A percentile compares a stretch with the other conserved stretches of the same genome.
phyloP scores from a whole-genome alignment of 2,797 vertebrate species.

The Momotus momota region DNA sequence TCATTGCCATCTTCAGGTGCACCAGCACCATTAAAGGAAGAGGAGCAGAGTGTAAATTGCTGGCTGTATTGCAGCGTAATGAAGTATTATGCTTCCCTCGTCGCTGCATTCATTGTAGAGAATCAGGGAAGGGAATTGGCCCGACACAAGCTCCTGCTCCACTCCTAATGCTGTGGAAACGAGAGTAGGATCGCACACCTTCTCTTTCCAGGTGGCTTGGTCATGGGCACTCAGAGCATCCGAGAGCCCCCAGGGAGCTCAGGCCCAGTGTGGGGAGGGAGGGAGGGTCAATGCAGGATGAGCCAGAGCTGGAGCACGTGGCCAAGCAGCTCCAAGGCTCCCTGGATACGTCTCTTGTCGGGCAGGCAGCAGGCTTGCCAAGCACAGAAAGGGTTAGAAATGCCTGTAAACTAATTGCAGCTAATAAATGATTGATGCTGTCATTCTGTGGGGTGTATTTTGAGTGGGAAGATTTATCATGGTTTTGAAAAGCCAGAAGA shows the following conservation, averaged over 20 bases:
- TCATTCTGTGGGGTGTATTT: neutral
- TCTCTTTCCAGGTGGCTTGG: neutral
- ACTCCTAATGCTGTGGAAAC: neutral
- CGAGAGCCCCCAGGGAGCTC: neutral
- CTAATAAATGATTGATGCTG: conserved; percentile 7
- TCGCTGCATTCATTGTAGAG: neutral
- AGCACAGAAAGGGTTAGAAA: neutral
- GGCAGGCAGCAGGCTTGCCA: neutral
- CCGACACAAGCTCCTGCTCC: neutral
- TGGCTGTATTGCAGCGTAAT: neutral
- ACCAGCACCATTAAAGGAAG: neutral
- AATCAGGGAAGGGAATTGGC: conserved; percentile 7
- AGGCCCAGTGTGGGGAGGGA: accelerated
- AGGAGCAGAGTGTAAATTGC: conserved; percentile 24
- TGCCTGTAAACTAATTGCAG: neutral
- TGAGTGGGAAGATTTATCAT: neutral
- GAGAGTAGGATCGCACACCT: neutral
- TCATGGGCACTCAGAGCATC: neutral
- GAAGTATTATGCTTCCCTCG: neutral
- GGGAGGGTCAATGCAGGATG: neutral
- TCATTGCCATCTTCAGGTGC: neutral
- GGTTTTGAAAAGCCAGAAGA: conserved; percentile 1
- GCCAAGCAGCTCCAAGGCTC: neutral
- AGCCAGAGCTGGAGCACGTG: accelerated
- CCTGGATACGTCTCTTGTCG: accelerated